Conservation (phyloP, 2,113 vertebrate genomes). For the Pimephales promelas region DNA sequence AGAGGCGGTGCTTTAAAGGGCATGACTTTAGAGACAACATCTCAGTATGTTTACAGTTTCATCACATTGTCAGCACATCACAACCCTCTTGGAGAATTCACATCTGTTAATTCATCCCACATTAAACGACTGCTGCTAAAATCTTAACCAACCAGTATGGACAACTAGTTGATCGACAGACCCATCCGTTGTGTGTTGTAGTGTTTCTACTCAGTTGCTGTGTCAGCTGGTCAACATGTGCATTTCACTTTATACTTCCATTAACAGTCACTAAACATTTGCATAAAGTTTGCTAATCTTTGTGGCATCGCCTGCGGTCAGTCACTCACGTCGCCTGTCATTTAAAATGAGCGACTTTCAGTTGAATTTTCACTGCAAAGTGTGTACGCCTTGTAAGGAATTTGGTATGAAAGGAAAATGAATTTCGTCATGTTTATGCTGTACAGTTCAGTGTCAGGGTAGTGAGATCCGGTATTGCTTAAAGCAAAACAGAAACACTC, state of each 20-base stretch:
- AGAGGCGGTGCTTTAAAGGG: background rate
- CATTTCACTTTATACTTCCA: background rate
- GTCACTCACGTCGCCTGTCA: background rate
- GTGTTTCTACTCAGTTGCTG: background rate
- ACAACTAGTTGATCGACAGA: background rate
- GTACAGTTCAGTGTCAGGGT: conserved; percentile 9
- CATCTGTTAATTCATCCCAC: background rate
- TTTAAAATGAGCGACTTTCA: background rate
- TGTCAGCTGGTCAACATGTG: background rate
- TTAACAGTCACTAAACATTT: background rate
- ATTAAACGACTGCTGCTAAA: background rate
- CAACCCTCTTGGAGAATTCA: background rate
- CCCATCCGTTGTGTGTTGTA: too few relatives aligned
- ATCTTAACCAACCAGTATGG: background rate
- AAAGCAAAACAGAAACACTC: conserved; percentile 9
- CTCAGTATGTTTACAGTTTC: background rate
- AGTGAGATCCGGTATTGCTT: conserved; percentile 10
- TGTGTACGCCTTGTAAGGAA: background rate
- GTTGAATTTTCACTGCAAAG: background rate
- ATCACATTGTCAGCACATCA: background rate
- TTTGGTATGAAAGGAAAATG: background rate
- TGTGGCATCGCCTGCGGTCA: background rate
- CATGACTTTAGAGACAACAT: background rate
- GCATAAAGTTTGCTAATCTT: background rate
- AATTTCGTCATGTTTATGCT: conserved; percentile 4